Evolutionary conservation across 2,888 invertebrate genomes (phyloP).

Genomic region (Disparrhopalites patrizii): DNA sequence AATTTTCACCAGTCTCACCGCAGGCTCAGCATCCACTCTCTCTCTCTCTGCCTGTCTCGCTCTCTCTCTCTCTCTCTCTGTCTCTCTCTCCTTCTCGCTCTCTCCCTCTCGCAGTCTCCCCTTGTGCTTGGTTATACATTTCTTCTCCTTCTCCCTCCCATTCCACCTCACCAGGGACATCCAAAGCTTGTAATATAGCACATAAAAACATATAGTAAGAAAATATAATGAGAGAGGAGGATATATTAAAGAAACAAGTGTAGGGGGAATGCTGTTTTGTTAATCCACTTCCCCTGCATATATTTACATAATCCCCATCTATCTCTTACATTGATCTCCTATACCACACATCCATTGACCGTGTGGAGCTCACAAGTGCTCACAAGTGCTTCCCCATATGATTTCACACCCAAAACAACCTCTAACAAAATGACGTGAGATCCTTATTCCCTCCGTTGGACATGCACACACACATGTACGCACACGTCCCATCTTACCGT

Average conservation of each 20-base stretch:
- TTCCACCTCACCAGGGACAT: too few species aligned
- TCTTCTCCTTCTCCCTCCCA: not conserved
- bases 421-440: not conserved
- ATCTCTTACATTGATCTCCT: too few species aligned
- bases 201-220: not conserved
- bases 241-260: too few species aligned
- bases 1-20: constrained; percentile 27
- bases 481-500: not conserved
- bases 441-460: not conserved
- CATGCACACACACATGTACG: not conserved
- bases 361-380: not conserved
- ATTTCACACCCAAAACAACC: not conserved
- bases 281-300: too few species aligned
- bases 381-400: not conserved
- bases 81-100: not conserved
- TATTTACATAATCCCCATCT: too few species aligned
- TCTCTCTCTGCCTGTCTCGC: not conserved
- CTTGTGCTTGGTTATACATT: too few species aligned
- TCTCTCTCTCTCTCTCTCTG: not conserved
- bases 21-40: constrained; percentile 13
- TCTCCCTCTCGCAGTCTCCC: too few species aligned
- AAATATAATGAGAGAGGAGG: too few species aligned
- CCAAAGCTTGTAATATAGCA: not conserved
- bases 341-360: not conserved
- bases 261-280: too few species aligned